Conservation (phyloP, 2,888 invertebrate genomes). For the Campoplex capitator region DNA sequence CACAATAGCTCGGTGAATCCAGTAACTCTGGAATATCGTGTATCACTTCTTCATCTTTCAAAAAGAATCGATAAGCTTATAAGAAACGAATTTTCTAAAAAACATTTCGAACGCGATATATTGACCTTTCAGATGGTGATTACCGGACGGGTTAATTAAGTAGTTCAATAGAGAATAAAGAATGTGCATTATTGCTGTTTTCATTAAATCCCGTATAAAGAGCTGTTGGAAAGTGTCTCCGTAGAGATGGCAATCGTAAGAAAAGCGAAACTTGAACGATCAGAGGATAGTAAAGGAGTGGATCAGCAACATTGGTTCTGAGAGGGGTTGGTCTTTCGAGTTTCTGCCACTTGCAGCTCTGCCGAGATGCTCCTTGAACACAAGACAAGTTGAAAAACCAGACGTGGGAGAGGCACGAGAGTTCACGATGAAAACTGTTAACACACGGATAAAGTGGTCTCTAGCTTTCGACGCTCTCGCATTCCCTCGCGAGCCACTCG, state of each 20-base stretch:
- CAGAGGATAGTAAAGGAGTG: conserved; percentile 53
- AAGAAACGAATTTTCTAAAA: not conserved
- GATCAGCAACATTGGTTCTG: conserved; percentile 26
- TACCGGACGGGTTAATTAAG: not conserved
- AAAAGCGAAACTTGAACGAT: conserved; percentile 50
- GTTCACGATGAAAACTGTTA: conserved; percentile 35
- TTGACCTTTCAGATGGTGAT: not conserved
- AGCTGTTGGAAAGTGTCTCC: not conserved
- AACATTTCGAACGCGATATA: not conserved
- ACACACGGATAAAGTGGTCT: conserved; percentile 47
- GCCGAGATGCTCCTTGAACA: conserved; percentile 35
- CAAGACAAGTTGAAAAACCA: conserved; percentile 17
- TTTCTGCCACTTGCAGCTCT: conserved; percentile 42
- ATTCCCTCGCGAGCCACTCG: conserved; percentile 42
- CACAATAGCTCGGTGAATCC: not conserved
- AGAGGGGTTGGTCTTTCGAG: conserved; percentile 54
- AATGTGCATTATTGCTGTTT: conserved; percentile 31
- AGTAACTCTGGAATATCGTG: conserved; percentile 1
- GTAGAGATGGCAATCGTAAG: conserved; percentile 25
- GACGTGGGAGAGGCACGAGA: conserved; percentile 5
- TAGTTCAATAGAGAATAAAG: not conserved
- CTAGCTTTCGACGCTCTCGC: conserved; percentile 48
- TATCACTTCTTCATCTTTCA: not conserved
- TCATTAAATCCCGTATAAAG: conserved; percentile 1
- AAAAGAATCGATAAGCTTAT: not conserved